Conservation (phyloP, 2,113 vertebrate genomes). For the Raja brachyura region DNA sequence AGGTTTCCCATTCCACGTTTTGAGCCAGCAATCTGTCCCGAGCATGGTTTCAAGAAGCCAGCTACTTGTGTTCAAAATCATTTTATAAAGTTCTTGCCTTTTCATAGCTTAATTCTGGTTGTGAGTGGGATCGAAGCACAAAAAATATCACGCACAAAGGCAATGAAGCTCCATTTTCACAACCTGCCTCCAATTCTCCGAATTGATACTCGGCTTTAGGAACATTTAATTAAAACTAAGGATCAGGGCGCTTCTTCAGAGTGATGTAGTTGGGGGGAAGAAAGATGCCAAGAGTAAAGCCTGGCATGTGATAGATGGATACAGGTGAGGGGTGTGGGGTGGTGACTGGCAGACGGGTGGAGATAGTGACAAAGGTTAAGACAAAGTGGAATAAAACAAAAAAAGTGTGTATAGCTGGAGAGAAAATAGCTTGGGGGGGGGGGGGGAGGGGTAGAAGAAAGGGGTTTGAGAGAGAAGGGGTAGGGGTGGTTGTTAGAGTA, state of each 20-base stretch:
- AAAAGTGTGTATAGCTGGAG: no score
- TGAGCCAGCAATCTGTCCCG: neutral
- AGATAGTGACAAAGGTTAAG: no score
- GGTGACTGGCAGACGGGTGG: no score
- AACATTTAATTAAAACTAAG: neutral
- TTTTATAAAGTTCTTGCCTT: neutral
- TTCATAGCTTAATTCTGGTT: neutral
- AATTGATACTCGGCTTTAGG: neutral
- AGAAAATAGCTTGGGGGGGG: neutral
- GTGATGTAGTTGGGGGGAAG: no score
- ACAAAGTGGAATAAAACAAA: no score
- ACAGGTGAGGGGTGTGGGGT: no score
- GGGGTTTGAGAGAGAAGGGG: no score
- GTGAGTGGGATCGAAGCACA: neutral
- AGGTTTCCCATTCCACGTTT: neutral
- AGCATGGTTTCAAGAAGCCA: neutral
- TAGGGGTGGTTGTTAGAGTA: no score
- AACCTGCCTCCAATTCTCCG: neutral
- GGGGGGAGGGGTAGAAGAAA: no score
- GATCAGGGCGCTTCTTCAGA: no score
- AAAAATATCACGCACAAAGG: neutral
- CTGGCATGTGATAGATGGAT: no score
- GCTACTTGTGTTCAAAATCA: neutral
- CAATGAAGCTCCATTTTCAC: neutral
- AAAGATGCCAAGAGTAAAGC: no score